A percentile compares a stretch with the other conserved stretches of the same genome.
Evolutionary conservation across 2,113 vertebrate genomes (phyloP).

Genomic region (Mobula hypostoma): DNA sequence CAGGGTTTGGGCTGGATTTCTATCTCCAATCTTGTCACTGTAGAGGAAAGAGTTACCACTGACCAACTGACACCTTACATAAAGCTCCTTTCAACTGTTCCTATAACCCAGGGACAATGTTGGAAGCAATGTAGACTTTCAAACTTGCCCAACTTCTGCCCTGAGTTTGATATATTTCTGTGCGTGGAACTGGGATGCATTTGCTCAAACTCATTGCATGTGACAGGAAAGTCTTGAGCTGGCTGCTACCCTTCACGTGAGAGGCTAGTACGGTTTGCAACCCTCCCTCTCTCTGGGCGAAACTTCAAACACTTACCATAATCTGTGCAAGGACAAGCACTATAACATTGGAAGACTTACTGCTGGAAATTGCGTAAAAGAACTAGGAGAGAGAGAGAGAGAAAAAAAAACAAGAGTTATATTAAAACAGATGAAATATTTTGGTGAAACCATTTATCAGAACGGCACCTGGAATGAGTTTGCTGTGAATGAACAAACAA

Average conservation of each 20-base stretch:
- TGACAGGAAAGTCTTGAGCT: too few species aligned
- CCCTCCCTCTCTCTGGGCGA: not conserved
- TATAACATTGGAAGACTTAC: constrained; percentile 96
- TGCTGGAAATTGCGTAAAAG: constrained; percentile 97
- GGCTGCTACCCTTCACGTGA: too few species aligned
- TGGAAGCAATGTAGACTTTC: too few species aligned
- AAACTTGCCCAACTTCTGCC: not conserved
- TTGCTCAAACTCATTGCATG: not conserved
- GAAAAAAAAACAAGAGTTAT: constrained; percentile 12
- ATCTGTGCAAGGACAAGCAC: constrained; percentile 97
- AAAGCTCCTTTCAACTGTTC: too few species aligned
- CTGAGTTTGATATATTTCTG: not conserved
- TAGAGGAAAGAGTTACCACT: too few species aligned
- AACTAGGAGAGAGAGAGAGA: constrained; percentile 61
- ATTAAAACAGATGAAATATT: not conserved
- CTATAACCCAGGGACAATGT: too few species aligned
- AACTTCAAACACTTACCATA: constrained; percentile 74
- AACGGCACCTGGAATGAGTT: not conserved
- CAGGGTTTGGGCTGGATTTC: too few species aligned
- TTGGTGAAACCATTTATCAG: not conserved
- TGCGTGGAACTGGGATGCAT: not conserved
- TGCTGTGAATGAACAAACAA: too few species aligned
- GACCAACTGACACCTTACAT: too few species aligned
- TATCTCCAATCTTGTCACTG: too few species aligned
- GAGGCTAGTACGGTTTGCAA: not conserved